Evolutionary conservation across 2,888 invertebrate genomes (phyloP), one percentile per base, ranked within the genome.

Genomic region (Callyntrura guangdongensis): DNA sequence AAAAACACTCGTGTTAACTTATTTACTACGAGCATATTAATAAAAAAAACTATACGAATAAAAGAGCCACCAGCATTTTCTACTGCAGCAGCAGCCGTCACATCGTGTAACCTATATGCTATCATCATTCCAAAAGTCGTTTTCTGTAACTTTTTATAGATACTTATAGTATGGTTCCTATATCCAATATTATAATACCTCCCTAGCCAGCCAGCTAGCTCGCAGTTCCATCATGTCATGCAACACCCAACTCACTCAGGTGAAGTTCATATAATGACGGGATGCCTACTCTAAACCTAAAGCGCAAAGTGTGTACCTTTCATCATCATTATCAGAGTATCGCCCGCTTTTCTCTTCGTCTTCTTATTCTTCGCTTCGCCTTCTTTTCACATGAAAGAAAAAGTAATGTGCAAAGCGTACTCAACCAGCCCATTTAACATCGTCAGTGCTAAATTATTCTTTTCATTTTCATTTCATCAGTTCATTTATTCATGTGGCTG

Each of bases 401-500:
- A 59, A 82, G 69, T 69, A 82, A 82, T 72, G 87, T 81, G 79
- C 45, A 36, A 61, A 77, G 56, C 27, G 22, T 36, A 77, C 61
- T 72, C n/a, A 87, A 79, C 81, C 49, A 82, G 69, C 72, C 82
- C 88, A 88, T 88, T 88, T 67, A 36, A 47, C 87, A 81, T 36
- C 67, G 81, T 36, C 69, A 82, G 82, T 82, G 45, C 69, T 88
- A 88, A 88, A 88, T 88, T 88, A 88, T 88, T 88, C 87, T 88
- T 88, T 82, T 82, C 88, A 82, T 88, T 88, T 88, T 88, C 88
- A 88, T 88, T 88, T 88, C 88, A 88, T 81, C 88, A 88, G 88
- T 69, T 88, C 88, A 88, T 88, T 88, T 88, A 88, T 88, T 88
- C 82, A 88, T 82, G 47, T 47, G 69, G 85, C 83, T 85, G 72